These are phyloP conservation scores for Bimastos eiseni DNA, from an alignment of 2,888 invertebrate genomes.

Conservation along the genomic window DNA sequence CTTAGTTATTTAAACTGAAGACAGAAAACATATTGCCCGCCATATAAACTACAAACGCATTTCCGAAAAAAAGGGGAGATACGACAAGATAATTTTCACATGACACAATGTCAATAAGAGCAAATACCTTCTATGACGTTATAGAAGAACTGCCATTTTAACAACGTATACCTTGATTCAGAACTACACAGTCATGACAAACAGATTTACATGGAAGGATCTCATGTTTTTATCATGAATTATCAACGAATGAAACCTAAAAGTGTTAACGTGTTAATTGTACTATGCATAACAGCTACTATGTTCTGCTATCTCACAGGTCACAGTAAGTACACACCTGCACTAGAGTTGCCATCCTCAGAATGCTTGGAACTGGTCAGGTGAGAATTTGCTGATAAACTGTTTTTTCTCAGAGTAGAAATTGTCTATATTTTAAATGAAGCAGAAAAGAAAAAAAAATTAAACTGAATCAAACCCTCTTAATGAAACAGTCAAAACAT, in stretches of 20 bases:
- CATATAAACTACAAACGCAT: too few species aligned
- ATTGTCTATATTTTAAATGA: background rate
- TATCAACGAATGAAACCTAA: too few species aligned
- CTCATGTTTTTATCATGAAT: too few species aligned
- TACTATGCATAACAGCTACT: background rate
- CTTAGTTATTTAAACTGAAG: too few species aligned
- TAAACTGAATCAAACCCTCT: background rate
- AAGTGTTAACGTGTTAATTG: too few species aligned
- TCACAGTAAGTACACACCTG: slow-evolving; percentile 3
- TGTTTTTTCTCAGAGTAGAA: background rate
- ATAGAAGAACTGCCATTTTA: background rate
- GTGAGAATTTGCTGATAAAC: background rate
- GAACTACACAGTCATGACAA: background rate
- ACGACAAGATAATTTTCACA: too few species aligned
- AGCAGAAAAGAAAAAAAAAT: background rate
- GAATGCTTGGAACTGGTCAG: background rate
- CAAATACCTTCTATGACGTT: background rate
- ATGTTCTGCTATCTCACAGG: background rate
- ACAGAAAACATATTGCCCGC: too few species aligned
- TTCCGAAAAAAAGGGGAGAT: too few species aligned
- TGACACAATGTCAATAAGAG: too few species aligned
- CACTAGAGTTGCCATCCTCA: background rate
- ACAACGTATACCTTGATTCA: background rate
- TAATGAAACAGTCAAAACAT: background rate
- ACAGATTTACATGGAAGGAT: background rate